A percentile compares a stretch with the other conserved stretches of the same genome.
These are phyloP conservation scores for Burhinus bistriatus DNA, from an alignment of 2,113 vertebrate genomes.

Conservation along the genomic window DNA sequence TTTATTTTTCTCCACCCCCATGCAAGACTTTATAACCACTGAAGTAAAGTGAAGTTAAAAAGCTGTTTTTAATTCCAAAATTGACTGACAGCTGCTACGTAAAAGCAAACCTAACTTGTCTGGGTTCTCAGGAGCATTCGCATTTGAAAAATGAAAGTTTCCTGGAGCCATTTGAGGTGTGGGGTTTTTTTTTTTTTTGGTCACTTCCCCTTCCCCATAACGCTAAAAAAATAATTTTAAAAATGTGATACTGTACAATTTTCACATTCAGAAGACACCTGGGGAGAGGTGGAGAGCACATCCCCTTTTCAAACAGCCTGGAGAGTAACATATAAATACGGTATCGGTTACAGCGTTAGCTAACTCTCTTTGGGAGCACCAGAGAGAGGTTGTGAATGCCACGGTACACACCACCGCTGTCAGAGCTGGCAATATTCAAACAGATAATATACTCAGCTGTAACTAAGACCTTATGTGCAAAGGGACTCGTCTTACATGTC, in stretches of 20 bases:
- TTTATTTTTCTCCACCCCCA: background rate
- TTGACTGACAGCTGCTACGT: background rate
- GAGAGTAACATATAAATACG: background rate
- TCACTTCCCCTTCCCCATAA: background rate
- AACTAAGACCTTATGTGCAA: background rate
- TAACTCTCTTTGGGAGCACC: constrained; percentile 3
- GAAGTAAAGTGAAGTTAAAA: constrained; percentile 1
- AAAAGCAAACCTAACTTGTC: background rate
- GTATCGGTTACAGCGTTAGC: background rate
- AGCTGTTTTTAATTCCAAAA: background rate
- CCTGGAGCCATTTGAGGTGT: background rate
- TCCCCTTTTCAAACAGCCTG: background rate
- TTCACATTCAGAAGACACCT: background rate
- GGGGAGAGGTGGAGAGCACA: constrained; percentile 1
- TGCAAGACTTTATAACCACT: background rate
- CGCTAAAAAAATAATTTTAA: background rate
- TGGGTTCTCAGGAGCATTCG: background rate
- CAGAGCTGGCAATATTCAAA: background rate
- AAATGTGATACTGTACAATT: background rate
- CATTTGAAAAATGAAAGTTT: background rate
- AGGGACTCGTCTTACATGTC: background rate
- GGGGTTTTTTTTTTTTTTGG: background rate
- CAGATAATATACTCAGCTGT: background rate
- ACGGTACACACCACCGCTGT: background rate
- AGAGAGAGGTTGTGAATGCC: background rate